Conservation (phyloP, 2,888 invertebrate genomes). For the Doris montereyensis region DNA sequence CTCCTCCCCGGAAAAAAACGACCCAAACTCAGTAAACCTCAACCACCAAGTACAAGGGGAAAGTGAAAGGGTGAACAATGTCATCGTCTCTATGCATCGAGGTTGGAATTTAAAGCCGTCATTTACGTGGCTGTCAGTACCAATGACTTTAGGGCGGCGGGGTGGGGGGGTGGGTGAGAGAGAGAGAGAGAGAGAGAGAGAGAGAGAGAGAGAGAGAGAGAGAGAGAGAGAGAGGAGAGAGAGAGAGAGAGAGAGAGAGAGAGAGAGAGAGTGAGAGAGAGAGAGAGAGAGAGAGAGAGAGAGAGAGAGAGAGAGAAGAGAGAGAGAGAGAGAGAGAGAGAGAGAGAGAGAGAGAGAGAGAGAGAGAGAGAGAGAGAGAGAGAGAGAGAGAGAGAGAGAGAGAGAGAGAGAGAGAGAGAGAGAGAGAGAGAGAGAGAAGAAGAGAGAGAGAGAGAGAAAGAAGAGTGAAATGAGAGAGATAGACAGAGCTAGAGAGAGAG, state of each 20-base stretch:
- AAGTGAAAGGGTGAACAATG: too few species aligned
- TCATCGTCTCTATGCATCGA: too few species aligned
- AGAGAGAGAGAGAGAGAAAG: slow-evolving; percentile 22
- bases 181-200: slow-evolving; percentile 21
- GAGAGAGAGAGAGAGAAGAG: slow-evolving; percentile 11
- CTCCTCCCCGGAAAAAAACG: too few species aligned
- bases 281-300: slow-evolving; percentile 22
- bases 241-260: slow-evolving; percentile 23
- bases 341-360: slow-evolving; percentile 2
- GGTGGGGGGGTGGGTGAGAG: background rate
- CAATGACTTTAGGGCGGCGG: background rate
- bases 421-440: background rate
- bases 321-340: slow-evolving; percentile 20
- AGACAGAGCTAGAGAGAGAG: background rate
- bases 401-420: background rate
- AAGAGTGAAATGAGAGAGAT: background rate
- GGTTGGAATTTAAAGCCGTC: too few species aligned
- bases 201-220: slow-evolving; percentile 1
- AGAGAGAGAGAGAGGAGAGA: background rate
- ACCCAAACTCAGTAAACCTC: too few species aligned
- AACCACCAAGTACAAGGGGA: too few species aligned
- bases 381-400: slow-evolving; percentile 10
- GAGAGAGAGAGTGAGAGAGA: slow-evolving; percentile 12
- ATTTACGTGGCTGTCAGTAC: too few species aligned
- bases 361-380: slow-evolving; percentile 7